Evolutionary conservation across 1,140 invertebrate genomes (phyloP).

Genomic region (Cydia strobilella): DNA sequence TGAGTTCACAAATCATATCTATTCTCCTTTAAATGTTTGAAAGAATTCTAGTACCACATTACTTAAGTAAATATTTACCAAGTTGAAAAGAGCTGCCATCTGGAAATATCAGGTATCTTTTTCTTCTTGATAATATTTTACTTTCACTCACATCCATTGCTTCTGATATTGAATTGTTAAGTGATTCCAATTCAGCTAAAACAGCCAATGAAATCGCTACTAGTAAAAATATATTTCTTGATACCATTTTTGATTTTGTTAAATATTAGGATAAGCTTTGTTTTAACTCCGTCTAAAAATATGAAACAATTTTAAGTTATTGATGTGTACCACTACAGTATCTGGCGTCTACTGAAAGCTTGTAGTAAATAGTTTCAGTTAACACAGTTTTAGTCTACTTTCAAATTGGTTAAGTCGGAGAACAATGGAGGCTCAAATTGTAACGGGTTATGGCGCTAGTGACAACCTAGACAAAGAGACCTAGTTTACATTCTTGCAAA

Average conservation of each 20-base stretch:
- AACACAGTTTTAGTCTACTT: conserved; percentile 44
- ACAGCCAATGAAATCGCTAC: neutral
- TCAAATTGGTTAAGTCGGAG: neutral
- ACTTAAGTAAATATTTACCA: conserved; percentile 78
- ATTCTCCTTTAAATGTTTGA: neutral
- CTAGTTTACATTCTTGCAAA: neutral
- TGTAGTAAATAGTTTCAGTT: too few species aligned
- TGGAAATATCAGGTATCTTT: conserved; percentile 88
- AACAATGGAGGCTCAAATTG: conserved; percentile 15
- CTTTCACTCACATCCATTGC: conserved; percentile 29
- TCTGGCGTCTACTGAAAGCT: neutral
- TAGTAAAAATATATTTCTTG: neutral
- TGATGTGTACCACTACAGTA: neutral
- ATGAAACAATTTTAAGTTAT: too few species aligned
- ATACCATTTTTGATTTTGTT: neutral
- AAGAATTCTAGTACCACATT: conserved; percentile 26
- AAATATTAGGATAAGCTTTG: neutral
- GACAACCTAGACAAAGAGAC: neutral
- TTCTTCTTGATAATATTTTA: conserved; percentile 81
- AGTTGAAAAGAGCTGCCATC: conserved; percentile 88
- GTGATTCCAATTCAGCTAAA: neutral
- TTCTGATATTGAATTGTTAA: conserved; percentile 29
- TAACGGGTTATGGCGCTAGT: conserved; percentile 1
- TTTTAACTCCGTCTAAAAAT: neutral
- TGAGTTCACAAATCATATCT: too few species aligned